Conservation (phyloP, 2,113 vertebrate genomes). For the Poeciliopsis retropinna region DNA sequence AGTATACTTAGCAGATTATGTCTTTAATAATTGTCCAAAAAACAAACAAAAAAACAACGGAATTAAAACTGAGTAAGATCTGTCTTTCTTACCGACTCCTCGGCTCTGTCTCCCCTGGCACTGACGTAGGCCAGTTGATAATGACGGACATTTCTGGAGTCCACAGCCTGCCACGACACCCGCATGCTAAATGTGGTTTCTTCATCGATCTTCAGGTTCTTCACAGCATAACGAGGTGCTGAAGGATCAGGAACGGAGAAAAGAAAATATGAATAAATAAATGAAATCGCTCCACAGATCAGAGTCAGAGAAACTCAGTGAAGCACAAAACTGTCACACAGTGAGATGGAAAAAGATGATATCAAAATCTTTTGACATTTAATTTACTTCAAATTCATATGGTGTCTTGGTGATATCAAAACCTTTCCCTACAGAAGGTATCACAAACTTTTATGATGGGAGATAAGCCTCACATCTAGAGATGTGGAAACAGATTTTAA, state of each 20-base stretch:
- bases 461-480: background rate
- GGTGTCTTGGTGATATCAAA: background rate
- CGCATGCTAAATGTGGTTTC: slow-evolving; percentile 90
- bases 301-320: background rate
- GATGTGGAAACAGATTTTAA: background rate
- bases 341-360: background rate
- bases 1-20: too few species aligned
- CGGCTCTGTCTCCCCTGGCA: slow-evolving; percentile 82
- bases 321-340: background rate
- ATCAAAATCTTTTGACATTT: slow-evolving; percentile 32
- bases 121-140: slow-evolving; percentile 89
- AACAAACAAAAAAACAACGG: background rate
- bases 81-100: slow-evolving; percentile 84
- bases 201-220: slow-evolving; percentile 86
- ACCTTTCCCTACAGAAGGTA: background rate
- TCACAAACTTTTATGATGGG: background rate
- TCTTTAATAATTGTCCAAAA: background rate
- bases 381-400: slow-evolving; percentile 27
- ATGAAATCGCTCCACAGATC: background rate
- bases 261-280: background rate
- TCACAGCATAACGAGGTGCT: slow-evolving; percentile 87
- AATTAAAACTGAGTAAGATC: background rate
- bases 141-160: slow-evolving; percentile 78
- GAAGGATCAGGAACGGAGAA: slow-evolving; percentile 24
- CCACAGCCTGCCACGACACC: slow-evolving; percentile 86